Conservation (phyloP, 1,140 invertebrate genomes). For the Anoplophora glabripennis region DNA sequence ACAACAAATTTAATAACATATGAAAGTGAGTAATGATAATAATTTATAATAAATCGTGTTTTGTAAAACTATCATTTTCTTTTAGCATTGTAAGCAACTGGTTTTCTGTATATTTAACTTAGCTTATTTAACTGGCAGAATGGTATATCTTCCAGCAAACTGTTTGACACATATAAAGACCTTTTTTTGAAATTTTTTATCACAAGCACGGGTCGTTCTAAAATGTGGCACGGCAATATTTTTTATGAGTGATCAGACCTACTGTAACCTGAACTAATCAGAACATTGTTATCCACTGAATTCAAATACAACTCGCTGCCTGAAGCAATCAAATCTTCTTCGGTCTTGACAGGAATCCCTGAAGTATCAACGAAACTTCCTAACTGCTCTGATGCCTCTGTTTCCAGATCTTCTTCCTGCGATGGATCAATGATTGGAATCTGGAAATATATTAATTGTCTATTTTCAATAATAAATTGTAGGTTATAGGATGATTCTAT, state of each 20-base stretch:
- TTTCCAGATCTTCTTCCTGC: constrained; percentile 26
- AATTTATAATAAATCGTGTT: too few relatives aligned
- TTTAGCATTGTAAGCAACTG: too few relatives aligned
- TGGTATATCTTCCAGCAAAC: too few relatives aligned
- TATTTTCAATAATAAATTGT: background rate
- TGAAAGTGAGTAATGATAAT: too few relatives aligned
- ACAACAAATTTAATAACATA: too few relatives aligned
- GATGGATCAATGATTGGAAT: constrained; percentile 38
- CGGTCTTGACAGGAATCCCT: constrained; percentile 20
- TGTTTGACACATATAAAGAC: too few relatives aligned
- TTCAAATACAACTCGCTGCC: constrained; percentile 2
- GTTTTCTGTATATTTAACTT: too few relatives aligned
- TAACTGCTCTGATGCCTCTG: constrained; percentile 36
- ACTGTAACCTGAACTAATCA: constrained; percentile 55
- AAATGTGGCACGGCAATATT: background rate
- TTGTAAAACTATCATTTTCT: too few relatives aligned
- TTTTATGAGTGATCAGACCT: constrained; percentile 27
- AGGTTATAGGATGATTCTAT: background rate
- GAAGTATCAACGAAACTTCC: constrained; percentile 41
- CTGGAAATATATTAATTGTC: constrained; percentile 2
- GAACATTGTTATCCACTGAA: constrained; percentile 42
- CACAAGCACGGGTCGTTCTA: too few relatives aligned
- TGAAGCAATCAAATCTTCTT: constrained; percentile 19
- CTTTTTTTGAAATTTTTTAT: too few relatives aligned
- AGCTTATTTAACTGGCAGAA: too few relatives aligned